Evolutionary conservation across 2,797 vertebrate species (phyloP), one percentile per base, ranked within the genome.

Genomic region (Tragelaphus oryx): DNA sequence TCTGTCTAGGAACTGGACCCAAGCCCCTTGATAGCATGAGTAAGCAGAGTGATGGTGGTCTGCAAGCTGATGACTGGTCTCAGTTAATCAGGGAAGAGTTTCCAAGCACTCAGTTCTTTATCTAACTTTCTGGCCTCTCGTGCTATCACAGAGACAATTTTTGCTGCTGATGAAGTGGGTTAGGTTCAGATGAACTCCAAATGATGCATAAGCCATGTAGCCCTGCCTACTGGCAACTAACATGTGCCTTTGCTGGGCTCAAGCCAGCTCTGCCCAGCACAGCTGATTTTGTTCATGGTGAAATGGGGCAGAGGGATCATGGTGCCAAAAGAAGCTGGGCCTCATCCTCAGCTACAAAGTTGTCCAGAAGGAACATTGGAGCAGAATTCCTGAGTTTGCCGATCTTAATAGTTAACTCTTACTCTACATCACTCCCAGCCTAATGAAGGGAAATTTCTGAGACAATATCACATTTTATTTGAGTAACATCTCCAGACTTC

Each of bases 141-240:
- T 90, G 17, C 86, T 96, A 13, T 46, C n/a, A 71, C 1, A 33
- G 17, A 68, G 87, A 91, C 5, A 92, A 76, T 33, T 95, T 97
- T 85, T 89, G 20, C 46, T 91, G 26, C 54, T 91, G 68, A 86
- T 9, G 87, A 81, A 62, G 26, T 68, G 83, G 87, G 17, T 48
- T 74, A 65, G 90, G 93, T 93, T 79, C 60, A 88, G 83, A 46
- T 81, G 80, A 82, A 60, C 3, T 8, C 60, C 24, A 55, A 90
- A 92, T 11, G 52, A 50, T 8, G 62, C 10, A 6, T 8, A 90
- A 97, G 57, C 1, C 1, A 13, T 59, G 4, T 30, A 89, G 37
- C 80, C 24, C 16, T 60, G 93, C 16, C 13, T 93, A 48, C 84
- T 76, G 92, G 20, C 12, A 96, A 13, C 33, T 65, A 87, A 44